Base-by-base conservation (phyloP, 2,797 vertebrate genomes). In the Rhyacichthys aspro region DNA sequence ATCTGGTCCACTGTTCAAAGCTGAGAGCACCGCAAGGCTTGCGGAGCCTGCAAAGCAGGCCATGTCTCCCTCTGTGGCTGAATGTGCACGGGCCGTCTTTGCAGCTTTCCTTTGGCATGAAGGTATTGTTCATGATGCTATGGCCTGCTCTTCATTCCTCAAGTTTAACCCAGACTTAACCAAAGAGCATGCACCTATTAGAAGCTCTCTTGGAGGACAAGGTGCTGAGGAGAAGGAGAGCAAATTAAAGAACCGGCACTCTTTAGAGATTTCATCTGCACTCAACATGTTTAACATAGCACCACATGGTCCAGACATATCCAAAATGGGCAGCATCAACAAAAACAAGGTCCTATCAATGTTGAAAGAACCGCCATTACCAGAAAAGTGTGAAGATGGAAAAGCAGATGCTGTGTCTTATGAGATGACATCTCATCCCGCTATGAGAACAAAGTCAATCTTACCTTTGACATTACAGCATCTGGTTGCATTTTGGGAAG, bases 291-390 rank as follows among this genome's bases (percentile, higher is more conserved):
- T 98, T 84, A 98, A 99, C 75, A 98, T 99, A 67, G 88, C 97
- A 3, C 97, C 97, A 44, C 97, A 98, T 4, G 98, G 98, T 32
- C 97, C 98, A 3, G 98, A 99, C 86, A 99, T 99, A 85, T 99
- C 98, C 55, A 98, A 99, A 89, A 99, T 99, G 98, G 98, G 96
- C 48, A 98, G 97, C 89, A 98, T 99, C 84, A 99, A 99, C 84
- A 99, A 99, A 90, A 99, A 99, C 66, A 99, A 99, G 76, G 98
- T 99, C 11, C 89, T 99, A 2, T 98, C 97, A 4, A 99, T 99
- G 98, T 91, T 99, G 39, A 99, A 98, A 80, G 98, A 99, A 49
- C 95, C 97, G 5, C 95, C 97, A 0, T 88, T 99, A 61, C 96
- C 96, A 57, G 98, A 99, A 71, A 98, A 96, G 72, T 98, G 96